Conservation (phyloP, 92 coral and sea anemone genomes). For the Paragorgia papillata region DNA sequence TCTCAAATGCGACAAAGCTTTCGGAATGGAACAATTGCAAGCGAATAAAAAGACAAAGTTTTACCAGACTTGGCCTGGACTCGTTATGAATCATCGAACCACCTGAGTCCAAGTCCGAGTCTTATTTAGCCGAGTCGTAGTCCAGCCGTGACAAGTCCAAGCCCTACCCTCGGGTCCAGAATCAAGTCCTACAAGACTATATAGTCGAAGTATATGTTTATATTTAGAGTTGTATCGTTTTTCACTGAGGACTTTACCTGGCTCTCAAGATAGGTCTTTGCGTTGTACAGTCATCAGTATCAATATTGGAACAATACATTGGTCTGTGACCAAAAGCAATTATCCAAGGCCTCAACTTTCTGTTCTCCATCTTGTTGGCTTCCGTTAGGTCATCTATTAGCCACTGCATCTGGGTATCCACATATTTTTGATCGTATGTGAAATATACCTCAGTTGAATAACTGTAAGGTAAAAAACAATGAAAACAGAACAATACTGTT, state of each 20-base stretch:
- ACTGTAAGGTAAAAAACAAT: slow-evolving; percentile 36
- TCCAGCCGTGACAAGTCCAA: no score
- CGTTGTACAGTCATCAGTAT: slow-evolving; percentile 64
- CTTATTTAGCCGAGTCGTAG: no score
- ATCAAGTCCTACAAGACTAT: no score
- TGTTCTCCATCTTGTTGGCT: slow-evolving; percentile 70
- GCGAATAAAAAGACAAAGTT: no score
- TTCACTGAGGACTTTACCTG: slow-evolving; percentile 59
- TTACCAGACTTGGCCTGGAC: no score
- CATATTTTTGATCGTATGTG: slow-evolving; percentile 54
- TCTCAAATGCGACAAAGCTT: no score
- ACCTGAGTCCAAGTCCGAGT: no score
- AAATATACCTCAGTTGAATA: slow-evolving; percentile 76
- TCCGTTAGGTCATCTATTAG: slow-evolving; percentile 62
- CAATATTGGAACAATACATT: slow-evolving; percentile 85
- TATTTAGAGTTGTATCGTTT: no score
- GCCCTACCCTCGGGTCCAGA: no score
- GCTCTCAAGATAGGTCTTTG: slow-evolving; percentile 63
- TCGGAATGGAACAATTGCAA: no score
- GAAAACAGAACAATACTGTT: background rate
- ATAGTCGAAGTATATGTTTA: no score
- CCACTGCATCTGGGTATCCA: slow-evolving; percentile 65
- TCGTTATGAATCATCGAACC: no score
- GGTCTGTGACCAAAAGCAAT: slow-evolving; percentile 84
- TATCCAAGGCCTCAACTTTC: slow-evolving; percentile 72